Conservation (phyloP, 2,113 vertebrate species). For the Cichladusa arquata region DNA sequence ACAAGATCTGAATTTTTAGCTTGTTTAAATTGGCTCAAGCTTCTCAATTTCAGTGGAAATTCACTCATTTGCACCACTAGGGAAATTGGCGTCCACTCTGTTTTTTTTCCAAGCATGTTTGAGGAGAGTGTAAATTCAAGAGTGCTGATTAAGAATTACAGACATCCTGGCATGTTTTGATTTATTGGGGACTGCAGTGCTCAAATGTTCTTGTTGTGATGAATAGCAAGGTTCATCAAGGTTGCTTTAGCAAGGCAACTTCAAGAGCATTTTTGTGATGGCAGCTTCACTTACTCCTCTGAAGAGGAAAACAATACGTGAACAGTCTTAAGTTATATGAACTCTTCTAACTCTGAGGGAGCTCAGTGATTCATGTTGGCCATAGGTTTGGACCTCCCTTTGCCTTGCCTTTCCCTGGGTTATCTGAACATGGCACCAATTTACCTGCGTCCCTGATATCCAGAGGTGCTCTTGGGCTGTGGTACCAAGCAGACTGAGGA, state of each 20-base stretch:
- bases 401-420: not conserved
- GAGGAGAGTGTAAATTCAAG: not conserved
- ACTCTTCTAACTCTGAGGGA: not conserved
- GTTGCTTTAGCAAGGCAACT: not conserved
- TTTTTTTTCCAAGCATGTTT: not conserved
- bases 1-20: not conserved
- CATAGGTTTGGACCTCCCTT: not conserved
- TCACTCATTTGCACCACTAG: not conserved
- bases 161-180: not conserved
- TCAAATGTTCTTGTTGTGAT: not conserved
- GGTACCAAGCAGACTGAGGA: not conserved
- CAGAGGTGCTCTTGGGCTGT: not conserved
- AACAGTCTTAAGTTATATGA: not conserved
- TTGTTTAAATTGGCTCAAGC: conserved; percentile 10
- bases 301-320: not conserved
- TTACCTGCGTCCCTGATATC: not conserved
- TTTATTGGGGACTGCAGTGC: not conserved
- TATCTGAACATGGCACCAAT: not conserved
- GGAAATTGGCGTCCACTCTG: not conserved
- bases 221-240: not conserved
- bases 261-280: not conserved
- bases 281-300: not conserved
- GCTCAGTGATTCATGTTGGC: not conserved
- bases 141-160: not conserved
- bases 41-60: not conserved